Conservation (phyloP, 2,797 vertebrate species). For the Spizella passerina region DNA sequence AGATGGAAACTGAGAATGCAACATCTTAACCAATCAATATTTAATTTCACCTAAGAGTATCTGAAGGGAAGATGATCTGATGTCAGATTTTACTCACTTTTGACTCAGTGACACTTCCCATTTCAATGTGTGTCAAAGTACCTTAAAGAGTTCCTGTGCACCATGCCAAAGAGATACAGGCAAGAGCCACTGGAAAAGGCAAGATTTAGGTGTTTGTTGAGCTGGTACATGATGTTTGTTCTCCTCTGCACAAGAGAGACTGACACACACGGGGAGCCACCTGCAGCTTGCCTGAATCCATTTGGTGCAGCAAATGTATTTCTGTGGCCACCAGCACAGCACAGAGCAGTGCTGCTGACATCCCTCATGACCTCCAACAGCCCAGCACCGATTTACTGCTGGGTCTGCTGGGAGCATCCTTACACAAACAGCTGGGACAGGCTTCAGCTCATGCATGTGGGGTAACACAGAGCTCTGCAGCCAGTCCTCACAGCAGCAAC, state of each 20-base stretch:
- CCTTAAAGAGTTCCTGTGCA: neutral
- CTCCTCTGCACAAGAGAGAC: neutral
- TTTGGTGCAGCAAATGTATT: neutral
- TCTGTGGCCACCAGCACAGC: neutral
- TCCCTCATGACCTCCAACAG: neutral
- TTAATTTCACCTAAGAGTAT: neutral
- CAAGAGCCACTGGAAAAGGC: fast-evolving
- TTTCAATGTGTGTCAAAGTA: neutral
- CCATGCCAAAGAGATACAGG: fast-evolving
- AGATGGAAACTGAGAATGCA: neutral
- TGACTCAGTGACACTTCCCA: neutral
- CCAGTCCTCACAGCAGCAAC: neutral
- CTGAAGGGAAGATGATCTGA: neutral
- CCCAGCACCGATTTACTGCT: neutral
- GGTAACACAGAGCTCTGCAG: neutral
- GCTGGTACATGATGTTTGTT: neutral
- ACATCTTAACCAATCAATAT: neutral
- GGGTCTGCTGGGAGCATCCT: neutral
- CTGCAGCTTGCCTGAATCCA: neutral
- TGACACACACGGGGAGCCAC: neutral
- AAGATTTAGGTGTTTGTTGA: neutral
- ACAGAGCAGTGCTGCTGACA: fast-evolving
- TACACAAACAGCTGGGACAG: neutral
- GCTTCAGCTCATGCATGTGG: neutral
- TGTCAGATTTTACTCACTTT: neutral